Evolutionary conservation across 1,140 invertebrate species (phyloP), one percentile per base, ranked within the genome.

Genomic region (Dinoponera quadriceps): DNA sequence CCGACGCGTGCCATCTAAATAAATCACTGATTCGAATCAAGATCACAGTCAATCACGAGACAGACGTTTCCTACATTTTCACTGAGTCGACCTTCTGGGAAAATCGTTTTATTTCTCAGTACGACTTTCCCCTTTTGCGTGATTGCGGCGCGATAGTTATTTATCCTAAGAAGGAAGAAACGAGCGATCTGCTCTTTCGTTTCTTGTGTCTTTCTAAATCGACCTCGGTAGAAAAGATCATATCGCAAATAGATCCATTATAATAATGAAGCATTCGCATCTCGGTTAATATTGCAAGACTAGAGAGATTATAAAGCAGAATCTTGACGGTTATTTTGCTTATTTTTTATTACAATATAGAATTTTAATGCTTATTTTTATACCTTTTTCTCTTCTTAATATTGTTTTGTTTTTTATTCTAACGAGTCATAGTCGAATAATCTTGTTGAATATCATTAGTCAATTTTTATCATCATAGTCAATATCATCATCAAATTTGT

Each of bases 61-160:
- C 51, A 69, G 51, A 59, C 65, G 65, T 78, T 78, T 78, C 33
- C 65, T 59, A 55, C 75, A 71, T 71, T 71, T 80, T 33, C 22
- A 63, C 57, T 33, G 55, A 66, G 74, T 44, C n/a, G 49, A 59
- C 69, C 59, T 85, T 65, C 51, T 62, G 74, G 44, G n/a, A 33
- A 51, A 55, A 51, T 62, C 33, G 65, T 44, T 71, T 80, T 57
- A 57, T 80, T 71, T 80, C n/a, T 14, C 33, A 71, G 75, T 20
- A 65, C 49, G 57, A 11, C 3, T n/a, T 51, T 85, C 51, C 38
- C 68, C n/a, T 25, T 78, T 57, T 71, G 25, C 65, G 77, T 20
- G 60, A 71, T 49, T 1, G 73, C 74, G 25, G 83, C 82, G 77
- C 48, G 88, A 86, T 85, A 83, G 90, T 91, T 92, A 92, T 91